A percentile compares a stretch with the other conserved stretches of the same genome.
Conservation (phyloP, 2,888 invertebrate genomes). For the Agrochola lota region DNA sequence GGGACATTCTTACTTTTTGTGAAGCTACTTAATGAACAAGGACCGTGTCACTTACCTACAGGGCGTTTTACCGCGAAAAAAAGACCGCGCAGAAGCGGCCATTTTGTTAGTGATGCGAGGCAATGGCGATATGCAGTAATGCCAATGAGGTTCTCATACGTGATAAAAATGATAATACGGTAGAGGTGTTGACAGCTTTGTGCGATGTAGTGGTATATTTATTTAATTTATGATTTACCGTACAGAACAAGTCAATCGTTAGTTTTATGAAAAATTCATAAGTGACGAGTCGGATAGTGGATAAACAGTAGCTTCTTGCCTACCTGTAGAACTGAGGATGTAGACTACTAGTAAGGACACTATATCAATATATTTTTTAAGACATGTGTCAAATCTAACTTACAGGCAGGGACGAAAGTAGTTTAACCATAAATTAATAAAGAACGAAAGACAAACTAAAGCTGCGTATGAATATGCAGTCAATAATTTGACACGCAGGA, state of each 20-base stretch:
- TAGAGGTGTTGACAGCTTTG: constrained; percentile 44
- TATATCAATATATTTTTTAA: constrained; percentile 1
- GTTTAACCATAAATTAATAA: background rate
- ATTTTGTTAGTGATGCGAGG: constrained; percentile 64
- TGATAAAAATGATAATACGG: constrained; percentile 44
- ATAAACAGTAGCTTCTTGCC: background rate
- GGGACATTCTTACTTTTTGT: constrained; percentile 59
- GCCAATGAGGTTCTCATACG: constrained; percentile 42
- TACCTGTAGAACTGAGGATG: background rate
- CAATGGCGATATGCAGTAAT: constrained; percentile 44
- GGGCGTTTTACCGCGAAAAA: constrained; percentile 53
- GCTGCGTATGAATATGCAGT: constrained; percentile 14
- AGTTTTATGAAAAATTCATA: constrained; percentile 39
- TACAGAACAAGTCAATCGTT: constrained; percentile 20
- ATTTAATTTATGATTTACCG: constrained; percentile 20
- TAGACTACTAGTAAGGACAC: background rate
- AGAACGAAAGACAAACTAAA: constrained; percentile 8
- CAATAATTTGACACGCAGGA: constrained; percentile 7
- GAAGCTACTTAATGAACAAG: constrained; percentile 60
- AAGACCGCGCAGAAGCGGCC: constrained; percentile 46
- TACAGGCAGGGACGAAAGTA: background rate
- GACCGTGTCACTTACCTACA: constrained; percentile 60
- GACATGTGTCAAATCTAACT: background rate
- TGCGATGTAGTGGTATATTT: constrained; percentile 24
- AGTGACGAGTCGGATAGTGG: background rate